Evolutionary conservation across 2,797 vertebrate species (phyloP).

Genomic region (Pteropus rufus): DNA sequence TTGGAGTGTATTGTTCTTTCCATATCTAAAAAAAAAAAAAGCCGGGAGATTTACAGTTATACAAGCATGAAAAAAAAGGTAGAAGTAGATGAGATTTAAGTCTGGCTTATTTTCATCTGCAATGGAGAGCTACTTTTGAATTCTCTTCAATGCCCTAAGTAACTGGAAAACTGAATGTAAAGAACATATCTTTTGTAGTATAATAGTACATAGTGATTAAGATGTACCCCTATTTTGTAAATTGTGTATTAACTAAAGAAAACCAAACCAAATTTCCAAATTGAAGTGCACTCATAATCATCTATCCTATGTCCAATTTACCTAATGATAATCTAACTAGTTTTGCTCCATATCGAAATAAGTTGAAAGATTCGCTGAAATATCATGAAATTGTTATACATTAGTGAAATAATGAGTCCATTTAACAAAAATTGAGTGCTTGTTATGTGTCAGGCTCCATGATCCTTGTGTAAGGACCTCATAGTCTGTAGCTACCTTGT

Average conservation of each 20-base stretch:
- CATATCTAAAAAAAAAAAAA: neutral
- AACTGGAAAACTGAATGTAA: neutral
- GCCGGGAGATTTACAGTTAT: neutral
- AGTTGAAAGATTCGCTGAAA: conserved; percentile 44
- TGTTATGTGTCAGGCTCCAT: neutral
- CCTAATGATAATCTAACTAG: neutral
- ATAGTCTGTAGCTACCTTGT: neutral
- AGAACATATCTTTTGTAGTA: neutral
- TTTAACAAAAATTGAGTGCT: conserved; percentile 28
- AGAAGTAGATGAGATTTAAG: neutral
- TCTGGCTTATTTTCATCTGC: neutral
- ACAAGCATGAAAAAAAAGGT: neutral
- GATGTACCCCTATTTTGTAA: neutral
- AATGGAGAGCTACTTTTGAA: neutral
- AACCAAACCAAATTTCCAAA: conserved; percentile 9
- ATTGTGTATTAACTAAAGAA: conserved; percentile 5
- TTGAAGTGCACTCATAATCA: neutral
- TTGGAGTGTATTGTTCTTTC: neutral
- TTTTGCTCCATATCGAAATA: neutral
- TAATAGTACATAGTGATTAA: neutral
- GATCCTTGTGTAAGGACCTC: neutral
- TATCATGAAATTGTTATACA: conserved; percentile 41
- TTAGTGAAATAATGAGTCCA: neutral
- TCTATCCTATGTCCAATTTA: neutral
- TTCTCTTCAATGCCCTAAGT: neutral